A percentile compares a stretch with the other conserved stretches of the same genome.
phyloP scores from a whole-genome alignment of 2,888 invertebrate species.

The Mimumesa dahlbomi region DNA sequence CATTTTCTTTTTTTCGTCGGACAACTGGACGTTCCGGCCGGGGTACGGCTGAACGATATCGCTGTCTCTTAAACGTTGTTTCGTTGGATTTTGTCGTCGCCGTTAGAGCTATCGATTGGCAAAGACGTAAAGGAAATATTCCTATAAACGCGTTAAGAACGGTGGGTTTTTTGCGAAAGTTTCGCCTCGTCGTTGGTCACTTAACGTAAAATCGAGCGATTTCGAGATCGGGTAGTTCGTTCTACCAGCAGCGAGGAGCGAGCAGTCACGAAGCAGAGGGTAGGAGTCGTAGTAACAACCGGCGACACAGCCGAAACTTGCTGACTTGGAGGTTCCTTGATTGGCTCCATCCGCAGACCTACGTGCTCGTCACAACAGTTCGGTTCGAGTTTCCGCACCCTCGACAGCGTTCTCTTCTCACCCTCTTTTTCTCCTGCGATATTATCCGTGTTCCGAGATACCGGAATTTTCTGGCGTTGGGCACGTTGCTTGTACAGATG shows the following conservation, averaged over 20 bases:
- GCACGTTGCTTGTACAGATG: too few species aligned
- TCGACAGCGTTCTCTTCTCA: slow-evolving; percentile 34
- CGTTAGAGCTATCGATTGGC: too few species aligned
- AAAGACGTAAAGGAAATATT: too few species aligned
- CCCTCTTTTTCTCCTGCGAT: slow-evolving; percentile 13
- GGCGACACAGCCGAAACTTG: slow-evolving; percentile 72
- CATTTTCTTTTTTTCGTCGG: too few species aligned
- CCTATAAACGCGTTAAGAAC: too few species aligned
- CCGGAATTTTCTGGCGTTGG: neutral
- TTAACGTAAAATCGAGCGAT: neutral
- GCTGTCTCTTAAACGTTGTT: too few species aligned
- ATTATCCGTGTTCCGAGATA: slow-evolving; percentile 6
- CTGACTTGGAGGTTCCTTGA: slow-evolving; percentile 78
- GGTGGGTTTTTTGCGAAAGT: too few species aligned
- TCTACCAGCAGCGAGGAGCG: slow-evolving; percentile 13
- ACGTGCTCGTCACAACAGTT: slow-evolving; percentile 80
- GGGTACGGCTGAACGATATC: too few species aligned
- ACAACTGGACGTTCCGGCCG: too few species aligned
- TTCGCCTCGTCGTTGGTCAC: too few species aligned
- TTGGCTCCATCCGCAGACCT: slow-evolving; percentile 79
- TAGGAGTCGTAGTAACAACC: slow-evolving; percentile 72
- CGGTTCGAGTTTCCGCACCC: slow-evolving; percentile 58
- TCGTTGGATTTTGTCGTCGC: too few species aligned
- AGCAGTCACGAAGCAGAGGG: slow-evolving; percentile 68
- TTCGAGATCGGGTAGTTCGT: slow-evolving; percentile 5